Base-by-base conservation (phyloP, 2,113 vertebrate genomes). In the Lepidothrix coronata region DNA sequence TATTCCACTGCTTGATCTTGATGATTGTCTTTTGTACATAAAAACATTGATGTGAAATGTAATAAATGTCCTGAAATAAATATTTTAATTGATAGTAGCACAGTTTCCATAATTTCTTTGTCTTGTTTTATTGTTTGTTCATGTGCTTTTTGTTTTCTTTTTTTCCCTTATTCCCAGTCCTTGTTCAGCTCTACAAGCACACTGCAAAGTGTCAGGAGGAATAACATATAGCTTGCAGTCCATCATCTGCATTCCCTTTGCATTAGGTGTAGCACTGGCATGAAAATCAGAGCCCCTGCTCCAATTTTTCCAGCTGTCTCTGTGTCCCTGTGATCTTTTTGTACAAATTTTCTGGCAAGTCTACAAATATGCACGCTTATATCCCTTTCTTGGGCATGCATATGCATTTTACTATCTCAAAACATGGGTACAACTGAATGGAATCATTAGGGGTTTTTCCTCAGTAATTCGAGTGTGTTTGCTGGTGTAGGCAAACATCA, bases 261-360 rank as follows among this genome's bases (percentile, higher is more conserved):
- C 96, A 96, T 98, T 98, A 98, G 97, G 96, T 98, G 94, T 95
- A 96, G 92, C 91, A 86, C 95, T 98, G 96, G 97, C 97, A 96
- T 89, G 88, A 95, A 97, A 98, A 97, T 95, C 44, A 12, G 93
- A 97, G 96, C 94, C 90, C 85, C 66, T 48, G 97, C 97, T 97
- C 97, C 97, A 97, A 97, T 97, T 97, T 98, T 98, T 98, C 97
- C 98, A 98, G 97, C 98, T 98, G 98, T 98, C 96, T 97, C 95
- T 96, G 95, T 95, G 51, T 96, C 93, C 96, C 96, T 98, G 96
- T 98, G 98, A 98, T 98, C 97, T 97, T 98, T 97, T 46, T 66
- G 97, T 96, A 96, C 94, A 96, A 90, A 97, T 98, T 98, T 97
- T 96, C 97, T 96, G 97, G 96, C 94, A 93, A 96, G 82, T 94